Conservation (phyloP, 2,797 vertebrate genomes). For the Myripristis jacobus region DNA sequence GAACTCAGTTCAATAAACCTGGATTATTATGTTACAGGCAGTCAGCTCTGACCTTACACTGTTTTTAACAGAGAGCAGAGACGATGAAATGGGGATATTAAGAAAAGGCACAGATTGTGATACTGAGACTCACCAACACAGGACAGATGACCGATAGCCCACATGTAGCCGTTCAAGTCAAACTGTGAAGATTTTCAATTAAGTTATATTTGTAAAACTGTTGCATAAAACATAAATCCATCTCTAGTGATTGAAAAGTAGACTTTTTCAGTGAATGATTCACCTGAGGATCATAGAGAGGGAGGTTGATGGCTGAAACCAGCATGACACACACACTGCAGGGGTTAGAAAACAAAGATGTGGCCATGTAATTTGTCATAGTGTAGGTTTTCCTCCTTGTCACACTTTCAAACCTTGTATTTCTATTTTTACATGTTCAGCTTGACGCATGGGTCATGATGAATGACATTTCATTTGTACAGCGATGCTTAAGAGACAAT, state of each 20-base stretch:
- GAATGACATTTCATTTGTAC: no score
- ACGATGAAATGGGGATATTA: not conserved
- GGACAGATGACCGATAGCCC: slow-evolving; percentile 89
- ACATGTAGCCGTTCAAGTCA: slow-evolving; percentile 88
- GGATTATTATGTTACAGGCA: no score
- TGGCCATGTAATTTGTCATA: not conserved
- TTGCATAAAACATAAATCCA: not conserved
- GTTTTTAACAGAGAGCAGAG: no score
- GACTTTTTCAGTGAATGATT: slow-evolving; percentile 11
- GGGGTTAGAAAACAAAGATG: not conserved
- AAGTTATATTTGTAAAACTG: not conserved
- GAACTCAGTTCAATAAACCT: no score
- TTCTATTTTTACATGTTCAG: no score
- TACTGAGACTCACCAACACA: slow-evolving; percentile 90
- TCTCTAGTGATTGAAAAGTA: not conserved
- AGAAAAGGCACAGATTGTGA: not conserved
- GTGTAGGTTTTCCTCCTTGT: not conserved
- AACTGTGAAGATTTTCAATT: slow-evolving; percentile 81
- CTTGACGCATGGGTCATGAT: no score
- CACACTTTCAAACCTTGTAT: no score
- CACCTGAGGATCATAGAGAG: slow-evolving; percentile 88
- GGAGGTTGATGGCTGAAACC: slow-evolving; percentile 86
- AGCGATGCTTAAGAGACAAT: no score
- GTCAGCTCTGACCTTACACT: no score
- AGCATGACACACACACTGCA: slow-evolving; percentile 77